Conservation (phyloP, 37 sponge, comb jelly and placozoan genomes). For the Lycopodina hypogea region DNA sequence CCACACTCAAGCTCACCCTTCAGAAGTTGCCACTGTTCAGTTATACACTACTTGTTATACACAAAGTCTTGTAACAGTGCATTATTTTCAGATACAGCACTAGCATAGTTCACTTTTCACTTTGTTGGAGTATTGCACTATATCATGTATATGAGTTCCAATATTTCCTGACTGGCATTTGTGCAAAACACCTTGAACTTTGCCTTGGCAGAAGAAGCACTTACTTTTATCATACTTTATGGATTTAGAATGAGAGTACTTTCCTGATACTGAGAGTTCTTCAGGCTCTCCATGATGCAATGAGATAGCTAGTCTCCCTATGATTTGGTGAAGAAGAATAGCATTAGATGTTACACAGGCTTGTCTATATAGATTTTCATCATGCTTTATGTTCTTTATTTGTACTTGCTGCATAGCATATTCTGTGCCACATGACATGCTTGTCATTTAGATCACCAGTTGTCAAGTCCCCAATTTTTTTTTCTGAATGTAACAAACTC, state of each 20-base stretch:
- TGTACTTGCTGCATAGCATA: background rate
- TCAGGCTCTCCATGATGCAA: no score
- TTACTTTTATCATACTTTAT: background rate
- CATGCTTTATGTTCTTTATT: background rate
- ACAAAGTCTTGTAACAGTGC: background rate
- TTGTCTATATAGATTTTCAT: background rate
- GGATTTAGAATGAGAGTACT: background rate
- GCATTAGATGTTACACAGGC: background rate
- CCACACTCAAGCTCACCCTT: background rate
- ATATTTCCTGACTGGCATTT: slow-evolving; percentile 3
- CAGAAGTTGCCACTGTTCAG: background rate
- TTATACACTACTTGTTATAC: no score
- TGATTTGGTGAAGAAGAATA: no score
- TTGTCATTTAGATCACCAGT: background rate
- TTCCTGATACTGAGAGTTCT: background rate
- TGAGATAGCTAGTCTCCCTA: no score
- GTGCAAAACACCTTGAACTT: slow-evolving; percentile 1
- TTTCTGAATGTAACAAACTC: background rate
- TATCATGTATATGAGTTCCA: slow-evolving; percentile 1
- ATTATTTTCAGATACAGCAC: background rate
- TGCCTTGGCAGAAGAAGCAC: background rate
- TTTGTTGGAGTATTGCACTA: background rate
- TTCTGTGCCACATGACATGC: no score
- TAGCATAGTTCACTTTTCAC: slow-evolving; percentile 1
- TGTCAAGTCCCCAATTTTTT: background rate